Base-by-base conservation (phyloP, 1,140 invertebrate genomes). In the Gyrodactylus salaris region DNA sequence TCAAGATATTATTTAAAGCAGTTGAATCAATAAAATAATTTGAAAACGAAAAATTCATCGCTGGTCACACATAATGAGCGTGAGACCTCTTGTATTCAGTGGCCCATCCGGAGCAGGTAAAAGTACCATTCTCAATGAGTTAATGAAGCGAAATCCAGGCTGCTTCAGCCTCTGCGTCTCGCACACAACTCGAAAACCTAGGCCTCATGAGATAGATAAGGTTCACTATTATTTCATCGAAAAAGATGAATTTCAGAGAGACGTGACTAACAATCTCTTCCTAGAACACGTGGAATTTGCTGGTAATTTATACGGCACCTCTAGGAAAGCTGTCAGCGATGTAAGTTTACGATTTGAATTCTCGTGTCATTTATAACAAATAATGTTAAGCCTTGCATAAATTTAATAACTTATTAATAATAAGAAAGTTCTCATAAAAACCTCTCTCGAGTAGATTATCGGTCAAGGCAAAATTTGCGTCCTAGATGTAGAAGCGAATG, bases 121-220 rank as follows among this genome's bases (percentile, higher is more conserved):
- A 21, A 27, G 26, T 24, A 72, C 71, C 19, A 16, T 72, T 1
- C 1, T 72, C 2, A 7, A 68, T 16, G 21, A 68, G 26, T 24
- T 72, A 21, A 72, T 72, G 71, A 25, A 72, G 7, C 19, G 24
- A 20, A n/a, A 72, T 23, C 19, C 2, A 7, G 24, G 23, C 2
- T 68, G 2, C 2, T 72, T 72, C 27, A 21, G 2, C 1, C 27
- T 72, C 23, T 22, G 71, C 23, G 71, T 72, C 7, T 72, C 71
- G 19, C 71, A 72, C 23, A 72, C 71, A 68, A 72, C 71, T 24
- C 25, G 71, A 72, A 26, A 72, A 20, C 2, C 71, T n/a, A 19
- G 71, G 20, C 26, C 71, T 19, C 21, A 25, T 2, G 71, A 72
- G 27, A 19, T 27, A 68, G n/a, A 72, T 68, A 25, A 25, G 21